Conservation (phyloP, 2,888 invertebrate genomes). For the Griposia aprilina region DNA sequence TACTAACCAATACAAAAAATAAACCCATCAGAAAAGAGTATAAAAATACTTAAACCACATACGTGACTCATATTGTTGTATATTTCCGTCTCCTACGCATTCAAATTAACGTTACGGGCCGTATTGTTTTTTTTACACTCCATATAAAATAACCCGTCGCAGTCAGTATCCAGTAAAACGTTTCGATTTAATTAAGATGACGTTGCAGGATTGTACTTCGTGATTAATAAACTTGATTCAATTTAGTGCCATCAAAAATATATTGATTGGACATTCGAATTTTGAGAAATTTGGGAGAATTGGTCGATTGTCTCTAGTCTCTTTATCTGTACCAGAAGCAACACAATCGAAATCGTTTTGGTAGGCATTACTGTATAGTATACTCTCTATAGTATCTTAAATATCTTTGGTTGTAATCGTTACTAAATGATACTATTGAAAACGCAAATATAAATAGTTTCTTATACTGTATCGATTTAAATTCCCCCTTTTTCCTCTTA, state of each 20-base stretch:
- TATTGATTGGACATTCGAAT: constrained; percentile 20
- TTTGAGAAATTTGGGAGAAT: not conserved
- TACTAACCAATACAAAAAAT: not conserved
- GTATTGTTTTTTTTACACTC: constrained; percentile 34
- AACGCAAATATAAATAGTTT: not conserved
- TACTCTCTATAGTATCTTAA: too few relatives aligned
- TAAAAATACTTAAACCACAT: constrained; percentile 10
- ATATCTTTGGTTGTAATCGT: not conserved
- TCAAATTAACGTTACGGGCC: constrained; percentile 21
- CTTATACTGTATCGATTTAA: not conserved
- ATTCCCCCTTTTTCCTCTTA: not conserved
- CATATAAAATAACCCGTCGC: constrained; percentile 29
- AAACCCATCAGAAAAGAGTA: constrained; percentile 15
- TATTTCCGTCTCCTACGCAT: constrained; percentile 43
- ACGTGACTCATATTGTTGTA: constrained; percentile 42
- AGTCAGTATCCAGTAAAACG: constrained; percentile 35
- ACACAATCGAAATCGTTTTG: not conserved
- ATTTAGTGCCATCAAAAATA: constrained; percentile 31
- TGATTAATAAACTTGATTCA: constrained; percentile 30
- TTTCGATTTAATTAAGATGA: constrained; percentile 45
- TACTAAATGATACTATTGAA: not conserved
- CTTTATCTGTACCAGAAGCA: not conserved
- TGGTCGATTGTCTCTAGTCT: not conserved
- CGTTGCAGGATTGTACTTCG: constrained; percentile 29
- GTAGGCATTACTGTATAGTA: not conserved